phyloP scores from a whole-genome alignment of 2,888 invertebrate species.

The Philonicus albiceps region DNA sequence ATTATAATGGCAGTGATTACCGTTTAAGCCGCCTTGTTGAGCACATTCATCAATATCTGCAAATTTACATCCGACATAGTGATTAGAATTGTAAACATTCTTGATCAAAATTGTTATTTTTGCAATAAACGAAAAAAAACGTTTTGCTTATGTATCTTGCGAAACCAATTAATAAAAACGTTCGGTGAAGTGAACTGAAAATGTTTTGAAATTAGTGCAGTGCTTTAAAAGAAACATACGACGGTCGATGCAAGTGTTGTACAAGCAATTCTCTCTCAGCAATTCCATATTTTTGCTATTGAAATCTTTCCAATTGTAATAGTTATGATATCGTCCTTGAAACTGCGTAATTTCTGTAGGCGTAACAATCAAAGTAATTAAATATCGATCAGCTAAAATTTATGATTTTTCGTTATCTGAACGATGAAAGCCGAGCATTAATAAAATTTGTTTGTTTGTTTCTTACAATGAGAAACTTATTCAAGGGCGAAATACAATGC shows the following conservation, averaged over 20 bases:
- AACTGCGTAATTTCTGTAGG: background rate
- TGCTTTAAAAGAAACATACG: background rate
- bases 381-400: background rate
- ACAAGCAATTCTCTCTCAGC: background rate
- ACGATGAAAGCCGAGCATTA: background rate
- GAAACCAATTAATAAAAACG: background rate
- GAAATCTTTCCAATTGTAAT: background rate
- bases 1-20: constrained; percentile 86
- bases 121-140: background rate
- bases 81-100: background rate
- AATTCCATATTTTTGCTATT: background rate
- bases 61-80: constrained; percentile 3
- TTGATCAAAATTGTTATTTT: background rate
- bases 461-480: background rate
- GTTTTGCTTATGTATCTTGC: background rate
- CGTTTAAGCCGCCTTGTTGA: constrained; percentile 77
- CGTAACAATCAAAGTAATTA: background rate
- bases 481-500: background rate
- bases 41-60: constrained; percentile 88
- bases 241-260: background rate
- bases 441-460: background rate
- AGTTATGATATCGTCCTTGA: background rate
- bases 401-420: background rate
- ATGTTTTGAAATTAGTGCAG: background rate
- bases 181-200: background rate